Evolutionary conservation across 2,797 vertebrate genomes (phyloP).

Genomic region (Heteromormyrus szaboi): DNA sequence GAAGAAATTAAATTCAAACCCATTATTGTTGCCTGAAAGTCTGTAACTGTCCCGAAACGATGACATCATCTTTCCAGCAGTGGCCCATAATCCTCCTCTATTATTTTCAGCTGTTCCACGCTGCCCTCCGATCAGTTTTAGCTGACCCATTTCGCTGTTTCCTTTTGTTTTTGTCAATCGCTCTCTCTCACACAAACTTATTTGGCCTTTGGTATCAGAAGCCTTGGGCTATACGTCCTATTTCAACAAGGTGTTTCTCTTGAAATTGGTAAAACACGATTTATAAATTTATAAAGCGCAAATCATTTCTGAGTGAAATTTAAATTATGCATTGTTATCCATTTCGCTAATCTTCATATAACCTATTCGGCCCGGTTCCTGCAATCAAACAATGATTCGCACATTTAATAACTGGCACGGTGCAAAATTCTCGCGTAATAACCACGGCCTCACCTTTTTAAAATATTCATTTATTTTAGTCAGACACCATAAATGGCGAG

Average conservation of each 20-base stretch:
- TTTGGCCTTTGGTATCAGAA: background rate
- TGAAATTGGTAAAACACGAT: background rate
- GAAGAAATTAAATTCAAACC: conserved; percentile 13
- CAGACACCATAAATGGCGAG: background rate
- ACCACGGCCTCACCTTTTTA: background rate
- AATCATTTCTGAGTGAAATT: background rate
- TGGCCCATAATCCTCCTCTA: background rate
- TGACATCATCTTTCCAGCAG: conserved; percentile 18
- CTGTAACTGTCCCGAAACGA: background rate
- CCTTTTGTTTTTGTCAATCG: background rate
- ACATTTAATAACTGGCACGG: background rate
- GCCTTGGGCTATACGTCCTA: background rate
- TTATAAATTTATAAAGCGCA: conserved; percentile 1
- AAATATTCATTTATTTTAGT: conserved; percentile 9
- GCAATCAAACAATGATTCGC: background rate
- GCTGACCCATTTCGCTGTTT: background rate
- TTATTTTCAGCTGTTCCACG: background rate
- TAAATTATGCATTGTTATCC: background rate
- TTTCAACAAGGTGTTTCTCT: background rate
- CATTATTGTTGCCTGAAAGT: background rate
- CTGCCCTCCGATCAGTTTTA: background rate
- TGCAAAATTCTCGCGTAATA: background rate
- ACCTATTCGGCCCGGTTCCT: background rate
- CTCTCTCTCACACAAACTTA: background rate
- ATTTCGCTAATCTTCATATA: background rate